phyloP scores from a whole-genome alignment of 2,888 invertebrate species.

The Sesia apiformis region DNA sequence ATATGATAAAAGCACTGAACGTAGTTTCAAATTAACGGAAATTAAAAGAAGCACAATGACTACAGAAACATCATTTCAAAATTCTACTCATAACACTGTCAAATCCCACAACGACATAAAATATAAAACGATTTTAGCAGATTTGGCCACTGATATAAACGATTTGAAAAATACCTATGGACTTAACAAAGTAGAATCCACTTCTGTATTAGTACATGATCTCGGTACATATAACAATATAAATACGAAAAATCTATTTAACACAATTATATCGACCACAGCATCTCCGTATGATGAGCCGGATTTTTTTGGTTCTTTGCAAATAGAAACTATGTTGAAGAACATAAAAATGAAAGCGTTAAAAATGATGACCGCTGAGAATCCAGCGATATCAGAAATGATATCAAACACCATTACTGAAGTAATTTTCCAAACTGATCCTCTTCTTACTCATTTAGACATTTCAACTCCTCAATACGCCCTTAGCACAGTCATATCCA shows the following conservation, averaged over 20 bases:
- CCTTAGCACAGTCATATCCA: too few species aligned
- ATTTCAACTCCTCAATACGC: not conserved
- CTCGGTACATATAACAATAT: not conserved
- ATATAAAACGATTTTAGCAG: too few species aligned
- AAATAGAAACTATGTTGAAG: constrained; percentile 38
- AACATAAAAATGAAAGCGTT: constrained; percentile 36
- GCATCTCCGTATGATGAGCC: not conserved
- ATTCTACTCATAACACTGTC: too few species aligned
- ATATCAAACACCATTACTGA: constrained; percentile 32
- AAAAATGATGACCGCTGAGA: constrained; percentile 24
- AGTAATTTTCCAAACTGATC: constrained; percentile 23
- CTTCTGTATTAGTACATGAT: not conserved
- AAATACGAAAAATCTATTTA: not conserved
- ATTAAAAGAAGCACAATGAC: too few species aligned
- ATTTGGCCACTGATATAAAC: not conserved
- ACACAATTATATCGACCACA: not conserved
- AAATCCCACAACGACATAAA: too few species aligned
- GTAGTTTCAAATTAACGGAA: too few species aligned
- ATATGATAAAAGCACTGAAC: too few species aligned
- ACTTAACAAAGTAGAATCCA: not conserved
- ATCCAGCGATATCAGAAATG: constrained; percentile 22
- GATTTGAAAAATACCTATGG: not conserved
- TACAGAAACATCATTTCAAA: too few species aligned
- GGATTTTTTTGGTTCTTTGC: constrained; percentile 21
- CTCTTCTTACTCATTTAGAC: constrained; percentile 14